phyloP scores from a whole-genome alignment of 2,888 invertebrate species.

The Drosophila quinaria region DNA sequence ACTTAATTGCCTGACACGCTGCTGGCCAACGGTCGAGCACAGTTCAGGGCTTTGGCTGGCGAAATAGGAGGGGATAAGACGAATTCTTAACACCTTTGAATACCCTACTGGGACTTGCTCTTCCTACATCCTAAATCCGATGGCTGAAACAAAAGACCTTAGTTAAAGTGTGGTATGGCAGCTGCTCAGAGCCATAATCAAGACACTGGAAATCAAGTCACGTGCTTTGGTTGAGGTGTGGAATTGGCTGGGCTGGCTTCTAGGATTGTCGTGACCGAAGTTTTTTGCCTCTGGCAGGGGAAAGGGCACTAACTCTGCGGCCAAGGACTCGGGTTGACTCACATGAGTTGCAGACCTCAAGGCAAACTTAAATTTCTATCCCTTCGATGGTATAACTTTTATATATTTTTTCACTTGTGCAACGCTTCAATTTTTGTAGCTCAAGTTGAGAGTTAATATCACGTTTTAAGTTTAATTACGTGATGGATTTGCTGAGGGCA shows the following conservation, averaged over 20 bases:
- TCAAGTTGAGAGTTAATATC: conserved; percentile 68
- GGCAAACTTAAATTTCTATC: conserved; percentile 59
- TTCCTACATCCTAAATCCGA: not conserved
- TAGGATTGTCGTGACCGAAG: conserved; percentile 46
- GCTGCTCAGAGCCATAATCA: conserved; percentile 61
- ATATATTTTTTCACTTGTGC: conserved; percentile 15
- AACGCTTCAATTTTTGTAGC: conserved; percentile 42
- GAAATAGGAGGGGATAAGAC: conserved; percentile 11
- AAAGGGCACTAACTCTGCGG: not conserved
- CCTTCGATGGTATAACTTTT: conserved; percentile 24
- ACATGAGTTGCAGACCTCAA: conserved; percentile 47
- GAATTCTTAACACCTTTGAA: conserved; percentile 42
- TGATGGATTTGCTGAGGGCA: conserved; percentile 59
- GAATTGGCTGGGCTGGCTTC: conserved; percentile 55
- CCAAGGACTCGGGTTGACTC: conserved; percentile 20
- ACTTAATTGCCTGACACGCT: conserved; percentile 67
- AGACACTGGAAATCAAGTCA: conserved; percentile 74
- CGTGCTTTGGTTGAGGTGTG: conserved; percentile 67
- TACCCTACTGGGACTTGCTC: conserved; percentile 20
- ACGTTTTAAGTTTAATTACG: conserved; percentile 72
- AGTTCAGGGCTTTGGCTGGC: conserved; percentile 18
- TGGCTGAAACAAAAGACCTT: conserved; percentile 15
- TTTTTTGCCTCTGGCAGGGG: conserved; percentile 15
- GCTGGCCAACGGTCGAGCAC: conserved; percentile 38
- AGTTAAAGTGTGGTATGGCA: conserved; percentile 29